These are phyloP conservation scores for Daphoenositta chrysoptera DNA, from an alignment of 2,113 vertebrate genomes.

Conservation along the genomic window DNA sequence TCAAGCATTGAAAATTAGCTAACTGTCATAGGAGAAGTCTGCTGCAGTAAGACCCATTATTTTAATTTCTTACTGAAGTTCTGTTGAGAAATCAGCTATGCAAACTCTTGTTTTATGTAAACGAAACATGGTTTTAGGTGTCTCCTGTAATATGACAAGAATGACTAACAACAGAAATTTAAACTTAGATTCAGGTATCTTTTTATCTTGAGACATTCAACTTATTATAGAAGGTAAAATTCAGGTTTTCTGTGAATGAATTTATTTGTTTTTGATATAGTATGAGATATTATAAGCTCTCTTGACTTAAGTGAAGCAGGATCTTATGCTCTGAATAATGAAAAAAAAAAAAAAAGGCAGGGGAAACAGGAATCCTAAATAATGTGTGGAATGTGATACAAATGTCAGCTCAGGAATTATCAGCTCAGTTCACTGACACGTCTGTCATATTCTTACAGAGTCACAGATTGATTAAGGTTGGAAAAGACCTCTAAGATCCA, in stretches of 20 bases:
- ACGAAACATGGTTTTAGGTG: conserved; percentile 37
- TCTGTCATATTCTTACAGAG: background rate
- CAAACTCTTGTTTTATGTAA: conserved; percentile 57
- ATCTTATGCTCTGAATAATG: background rate
- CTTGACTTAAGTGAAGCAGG: background rate
- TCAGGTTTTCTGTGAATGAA: background rate
- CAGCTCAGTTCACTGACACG: background rate
- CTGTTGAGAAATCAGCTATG: conserved; percentile 55
- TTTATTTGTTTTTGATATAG: background rate
- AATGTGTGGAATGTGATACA: background rate
- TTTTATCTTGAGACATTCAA: background rate
- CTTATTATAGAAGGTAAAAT: background rate
- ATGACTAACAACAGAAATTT: background rate
- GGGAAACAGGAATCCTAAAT: background rate
- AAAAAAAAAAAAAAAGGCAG: rapidly evolving
- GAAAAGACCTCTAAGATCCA: background rate
- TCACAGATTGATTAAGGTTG: background rate
- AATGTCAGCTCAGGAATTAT: background rate
- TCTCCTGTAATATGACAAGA: background rate
- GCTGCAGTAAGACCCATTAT: conserved; percentile 56
- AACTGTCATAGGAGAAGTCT: conserved; percentile 69
- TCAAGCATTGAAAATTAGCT: conserved; percentile 63
- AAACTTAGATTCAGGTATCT: background rate
- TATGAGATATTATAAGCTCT: background rate
- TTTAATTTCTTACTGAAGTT: conserved; percentile 64